Percentiles rank a stretch among this genome's conserved stretches.
Evolutionary conservation across 2,797 vertebrate genomes (phyloP).

Genomic region (Toxotes lorentzi): DNA sequence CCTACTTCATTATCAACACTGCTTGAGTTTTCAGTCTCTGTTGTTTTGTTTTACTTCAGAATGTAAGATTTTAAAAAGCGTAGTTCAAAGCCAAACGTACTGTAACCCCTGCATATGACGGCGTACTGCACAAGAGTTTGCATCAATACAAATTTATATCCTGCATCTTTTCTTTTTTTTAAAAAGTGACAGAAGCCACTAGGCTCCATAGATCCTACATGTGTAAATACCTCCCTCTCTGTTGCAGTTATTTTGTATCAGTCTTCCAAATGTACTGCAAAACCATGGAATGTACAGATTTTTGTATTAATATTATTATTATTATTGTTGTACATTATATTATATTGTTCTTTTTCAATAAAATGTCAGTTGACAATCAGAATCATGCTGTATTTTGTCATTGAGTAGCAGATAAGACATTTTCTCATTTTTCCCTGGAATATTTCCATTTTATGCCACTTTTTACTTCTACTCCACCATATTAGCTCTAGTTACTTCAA

Average conservation of each 20-base stretch:
- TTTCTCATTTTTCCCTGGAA: neutral
- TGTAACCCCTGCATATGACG: conserved; percentile 84
- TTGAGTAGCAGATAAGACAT: neutral
- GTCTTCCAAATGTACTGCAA: conserved; percentile 99
- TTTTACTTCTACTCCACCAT: neutral
- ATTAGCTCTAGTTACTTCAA: too few species aligned
- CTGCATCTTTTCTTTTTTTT: conserved; percentile 50
- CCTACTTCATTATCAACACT: conserved; percentile 40
- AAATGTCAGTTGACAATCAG: conserved; percentile 84
- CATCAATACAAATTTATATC: conserved; percentile 74
- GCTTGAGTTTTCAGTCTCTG: conserved; percentile 60
- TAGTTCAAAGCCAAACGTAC: conserved; percentile 85
- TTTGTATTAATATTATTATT: conserved; percentile 91
- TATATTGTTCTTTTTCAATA: conserved; percentile 99
- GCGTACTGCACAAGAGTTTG: conserved; percentile 76
- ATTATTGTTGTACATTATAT: conserved; percentile 92
- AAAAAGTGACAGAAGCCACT: conserved; percentile 72
- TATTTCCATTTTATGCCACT: neutral
- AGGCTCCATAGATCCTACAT: conserved; percentile 68
- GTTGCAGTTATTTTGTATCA: conserved; percentile 91
- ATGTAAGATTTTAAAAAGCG: conserved; percentile 68
- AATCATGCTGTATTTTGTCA: conserved; percentile 30
- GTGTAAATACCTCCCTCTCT: conserved; percentile 83
- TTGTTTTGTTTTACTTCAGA: conserved; percentile 64
- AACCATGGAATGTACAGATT: conserved; percentile 99